Percentiles rank a stretch among this genome's conserved stretches.
Evolutionary conservation across 2,797 vertebrate genomes (phyloP).

Genomic region (Chiroxiphia lanceolata): DNA sequence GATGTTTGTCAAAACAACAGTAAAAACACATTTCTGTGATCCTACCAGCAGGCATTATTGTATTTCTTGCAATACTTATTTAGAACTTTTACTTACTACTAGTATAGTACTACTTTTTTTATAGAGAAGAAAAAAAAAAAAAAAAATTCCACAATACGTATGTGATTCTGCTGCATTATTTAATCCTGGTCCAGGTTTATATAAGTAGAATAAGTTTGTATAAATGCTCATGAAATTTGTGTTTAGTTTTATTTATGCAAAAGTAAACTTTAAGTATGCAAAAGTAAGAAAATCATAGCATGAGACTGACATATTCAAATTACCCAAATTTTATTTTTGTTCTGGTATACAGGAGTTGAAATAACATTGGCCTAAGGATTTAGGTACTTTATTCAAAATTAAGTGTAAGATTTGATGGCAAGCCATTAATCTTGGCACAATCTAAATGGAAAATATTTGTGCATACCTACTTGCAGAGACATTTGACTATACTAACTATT

Average conservation of each 20-base stretch:
- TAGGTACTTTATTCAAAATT: neutral
- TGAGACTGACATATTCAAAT: neutral
- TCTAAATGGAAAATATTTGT: conserved; percentile 8
- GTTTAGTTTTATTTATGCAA: conserved; percentile 3
- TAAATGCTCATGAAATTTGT: neutral
- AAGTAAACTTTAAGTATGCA: neutral
- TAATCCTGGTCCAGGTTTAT: neutral
- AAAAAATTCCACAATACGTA: neutral
- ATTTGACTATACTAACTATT: neutral
- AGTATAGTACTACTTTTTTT: neutral
- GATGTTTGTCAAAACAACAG: neutral
- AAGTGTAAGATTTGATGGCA: neutral
- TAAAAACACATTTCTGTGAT: neutral
- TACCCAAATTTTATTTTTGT: neutral
- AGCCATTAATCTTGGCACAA: neutral
- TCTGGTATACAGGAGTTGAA: neutral
- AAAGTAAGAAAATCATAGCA: conserved; percentile 4
- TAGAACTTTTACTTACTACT: neutral
- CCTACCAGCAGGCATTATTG: neutral
- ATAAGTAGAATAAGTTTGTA: neutral
- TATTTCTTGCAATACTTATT: neutral
- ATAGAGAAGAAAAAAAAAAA: neutral
- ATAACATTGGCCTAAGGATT: neutral
- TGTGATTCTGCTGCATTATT: neutral
- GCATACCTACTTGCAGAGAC: neutral